Evolutionary conservation across 2,113 vertebrate species (phyloP).

Genomic region (Cichladusa arquata): DNA sequence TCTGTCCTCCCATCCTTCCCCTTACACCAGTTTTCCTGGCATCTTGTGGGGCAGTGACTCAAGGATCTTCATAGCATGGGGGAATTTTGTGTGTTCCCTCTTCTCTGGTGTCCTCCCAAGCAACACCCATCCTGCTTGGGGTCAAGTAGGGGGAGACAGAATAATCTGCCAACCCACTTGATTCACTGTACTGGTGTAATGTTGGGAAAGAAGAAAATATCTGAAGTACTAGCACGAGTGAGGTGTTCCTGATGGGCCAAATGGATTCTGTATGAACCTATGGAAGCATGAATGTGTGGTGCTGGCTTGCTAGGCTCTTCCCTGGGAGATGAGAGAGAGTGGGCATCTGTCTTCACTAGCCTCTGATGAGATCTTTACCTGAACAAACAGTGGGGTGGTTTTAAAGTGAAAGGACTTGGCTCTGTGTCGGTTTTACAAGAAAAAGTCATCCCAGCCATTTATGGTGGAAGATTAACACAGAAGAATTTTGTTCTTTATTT

Average conservation of each 20-base stretch:
- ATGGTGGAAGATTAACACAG: neutral
- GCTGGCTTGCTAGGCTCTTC: neutral
- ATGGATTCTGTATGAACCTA: neutral
- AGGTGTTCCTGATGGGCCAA: neutral
- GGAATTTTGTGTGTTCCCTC: neutral
- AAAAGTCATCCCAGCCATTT: neutral
- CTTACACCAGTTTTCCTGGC: neutral
- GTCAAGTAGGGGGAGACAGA: accelerated
- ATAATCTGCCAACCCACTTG: neutral
- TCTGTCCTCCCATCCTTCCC: neutral
- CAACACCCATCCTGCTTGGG: neutral
- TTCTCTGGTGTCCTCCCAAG: neutral
- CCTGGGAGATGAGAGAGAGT: neutral
- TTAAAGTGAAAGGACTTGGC: neutral
- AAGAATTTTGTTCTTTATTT: neutral
- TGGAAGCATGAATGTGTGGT: accelerated
- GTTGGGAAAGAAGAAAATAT: neutral
- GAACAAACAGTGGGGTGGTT: neutral
- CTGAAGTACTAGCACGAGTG: no score
- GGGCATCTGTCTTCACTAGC: neutral
- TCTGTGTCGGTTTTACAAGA: neutral
- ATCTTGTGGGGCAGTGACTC: no score
- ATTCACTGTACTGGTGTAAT: neutral
- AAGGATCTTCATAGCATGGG: neutral
- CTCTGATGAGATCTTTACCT: neutral